Conservation (phyloP, 2,888 invertebrate species). For the Morinoia aosen region DNA sequence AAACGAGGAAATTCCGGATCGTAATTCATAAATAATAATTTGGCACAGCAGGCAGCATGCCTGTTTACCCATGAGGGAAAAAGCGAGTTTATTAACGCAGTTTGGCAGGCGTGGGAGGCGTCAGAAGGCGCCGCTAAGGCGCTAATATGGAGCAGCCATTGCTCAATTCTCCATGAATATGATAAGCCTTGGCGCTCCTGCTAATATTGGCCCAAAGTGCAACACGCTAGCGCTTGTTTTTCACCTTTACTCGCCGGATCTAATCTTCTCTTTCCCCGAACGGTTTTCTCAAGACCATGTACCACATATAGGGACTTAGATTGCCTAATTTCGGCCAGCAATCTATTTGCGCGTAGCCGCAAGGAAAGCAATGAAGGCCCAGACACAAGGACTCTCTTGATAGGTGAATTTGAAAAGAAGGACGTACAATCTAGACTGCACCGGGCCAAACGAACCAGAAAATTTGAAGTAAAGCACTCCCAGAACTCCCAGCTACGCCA, state of each 20-base stretch:
- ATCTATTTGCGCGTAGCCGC: slow-evolving; percentile 33
- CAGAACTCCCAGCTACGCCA: neutral
- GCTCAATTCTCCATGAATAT: slow-evolving; percentile 52
- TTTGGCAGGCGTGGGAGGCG: slow-evolving; percentile 9
- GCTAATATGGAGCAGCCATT: slow-evolving; percentile 43
- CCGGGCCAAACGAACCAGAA: neutral
- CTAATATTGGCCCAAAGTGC: slow-evolving; percentile 50
- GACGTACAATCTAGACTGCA: neutral
- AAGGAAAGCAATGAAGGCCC: slow-evolving; percentile 7
- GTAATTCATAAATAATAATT: neutral
- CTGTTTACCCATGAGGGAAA: neutral
- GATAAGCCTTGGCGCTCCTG: slow-evolving; percentile 36
- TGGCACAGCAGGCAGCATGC: neutral
- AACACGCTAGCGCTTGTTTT: slow-evolving; percentile 40
- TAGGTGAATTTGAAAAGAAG: slow-evolving; percentile 21
- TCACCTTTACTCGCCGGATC: slow-evolving; percentile 42
- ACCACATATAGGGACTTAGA: slow-evolving; percentile 52
- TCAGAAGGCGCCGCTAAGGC: neutral
- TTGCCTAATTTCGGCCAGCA: slow-evolving; percentile 40
- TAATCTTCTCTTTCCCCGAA: slow-evolving; percentile 27
- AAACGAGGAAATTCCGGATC: neutral
- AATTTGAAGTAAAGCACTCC: neutral
- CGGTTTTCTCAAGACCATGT: slow-evolving; percentile 46
- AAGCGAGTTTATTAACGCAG: neutral
- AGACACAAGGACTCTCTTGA: slow-evolving; percentile 37